These are phyloP conservation scores for Therioaphis trifolii DNA, from an alignment of 2,888 invertebrate species.

Conservation along the genomic window DNA sequence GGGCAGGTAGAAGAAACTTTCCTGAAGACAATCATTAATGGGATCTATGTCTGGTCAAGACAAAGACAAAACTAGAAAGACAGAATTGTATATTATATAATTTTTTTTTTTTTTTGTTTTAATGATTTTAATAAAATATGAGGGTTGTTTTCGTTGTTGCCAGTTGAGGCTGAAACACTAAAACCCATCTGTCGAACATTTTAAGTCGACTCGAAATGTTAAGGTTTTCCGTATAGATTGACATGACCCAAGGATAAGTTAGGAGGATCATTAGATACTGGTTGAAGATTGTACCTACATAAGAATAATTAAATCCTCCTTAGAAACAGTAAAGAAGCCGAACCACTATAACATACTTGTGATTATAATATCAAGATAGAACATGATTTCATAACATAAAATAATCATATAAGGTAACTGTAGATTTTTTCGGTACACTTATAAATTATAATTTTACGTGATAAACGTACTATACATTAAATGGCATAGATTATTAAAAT, in stretches of 20 bases:
- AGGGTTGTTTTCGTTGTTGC: slow-evolving; percentile 9
- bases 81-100: neutral
- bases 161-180: neutral
- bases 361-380: slow-evolving; percentile 21
- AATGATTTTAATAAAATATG: slow-evolving; percentile 34
- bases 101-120: too few species aligned
- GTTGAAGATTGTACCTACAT: slow-evolving; percentile 18
- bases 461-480: neutral
- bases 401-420: neutral
- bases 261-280: slow-evolving; percentile 34
- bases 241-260: slow-evolving; percentile 23
- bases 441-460: slow-evolving; percentile 4
- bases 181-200: slow-evolving; percentile 41
- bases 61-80: slow-evolving; percentile 3
- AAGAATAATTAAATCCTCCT: slow-evolving; percentile 30
- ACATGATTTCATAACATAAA: slow-evolving; percentile 35
- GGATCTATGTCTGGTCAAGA: neutral
- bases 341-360: neutral
- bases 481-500: neutral
- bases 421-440: neutral
- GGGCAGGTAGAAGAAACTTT: neutral
- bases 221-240: slow-evolving; percentile 24
- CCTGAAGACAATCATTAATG: slow-evolving; percentile 28
- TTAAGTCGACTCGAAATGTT: too few species aligned
- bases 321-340: neutral